phyloP scores from a whole-genome alignment of 2,888 invertebrate genomes.

The Ormyrus thymus region DNA sequence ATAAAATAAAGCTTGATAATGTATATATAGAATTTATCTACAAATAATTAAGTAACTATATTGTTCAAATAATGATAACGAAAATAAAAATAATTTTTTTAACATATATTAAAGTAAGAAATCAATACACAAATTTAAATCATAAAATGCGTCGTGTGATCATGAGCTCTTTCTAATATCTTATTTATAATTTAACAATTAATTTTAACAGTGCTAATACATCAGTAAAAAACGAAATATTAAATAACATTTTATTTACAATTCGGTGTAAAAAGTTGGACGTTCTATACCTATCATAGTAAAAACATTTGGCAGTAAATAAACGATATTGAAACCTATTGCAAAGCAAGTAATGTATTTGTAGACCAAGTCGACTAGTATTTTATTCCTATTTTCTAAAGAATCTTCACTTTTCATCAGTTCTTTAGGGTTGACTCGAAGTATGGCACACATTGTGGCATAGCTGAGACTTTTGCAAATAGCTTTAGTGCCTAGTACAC shows the following conservation, averaged over 20 bases:
- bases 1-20: background rate
- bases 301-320: constrained; percentile 87
- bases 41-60: background rate
- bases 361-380: constrained; percentile 87
- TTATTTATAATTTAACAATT: constrained; percentile 48
- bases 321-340: constrained; percentile 87
- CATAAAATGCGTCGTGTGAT: constrained; percentile 34
- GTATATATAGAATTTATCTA: background rate
- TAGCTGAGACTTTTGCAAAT: constrained; percentile 83
- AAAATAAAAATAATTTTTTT: constrained; percentile 29
- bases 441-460: constrained; percentile 82
- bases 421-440: constrained; percentile 82
- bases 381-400: constrained; percentile 82
- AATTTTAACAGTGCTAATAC: constrained; percentile 26
- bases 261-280: constrained; percentile 90
- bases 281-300: constrained; percentile 85
- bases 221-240: background rate
- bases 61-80: background rate
- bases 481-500: constrained; percentile 82
- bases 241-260: constrained; percentile 75
- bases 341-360: constrained; percentile 89
- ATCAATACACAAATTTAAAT: constrained; percentile 29
- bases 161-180: constrained; percentile 26
- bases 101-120: constrained; percentile 44
- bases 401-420: constrained; percentile 81